These are phyloP conservation scores for Notoglanidium macrostoma DNA, from an alignment of 2,797 vertebrate genomes.

Conservation along the genomic window DNA sequence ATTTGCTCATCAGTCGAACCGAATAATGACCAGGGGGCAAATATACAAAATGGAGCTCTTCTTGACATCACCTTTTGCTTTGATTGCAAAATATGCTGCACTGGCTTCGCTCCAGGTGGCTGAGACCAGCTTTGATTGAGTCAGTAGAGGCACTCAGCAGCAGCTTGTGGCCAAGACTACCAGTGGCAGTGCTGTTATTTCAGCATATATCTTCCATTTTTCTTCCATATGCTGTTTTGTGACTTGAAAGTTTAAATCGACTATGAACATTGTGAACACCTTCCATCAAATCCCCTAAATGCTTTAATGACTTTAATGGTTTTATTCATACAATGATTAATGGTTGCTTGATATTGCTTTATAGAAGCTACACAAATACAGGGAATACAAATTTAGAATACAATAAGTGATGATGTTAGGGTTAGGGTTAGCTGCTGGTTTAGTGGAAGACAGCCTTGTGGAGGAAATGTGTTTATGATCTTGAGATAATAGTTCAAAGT, in stretches of 20 bases:
- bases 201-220: slow-evolving; percentile 27
- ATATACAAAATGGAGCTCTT: slow-evolving; percentile 66
- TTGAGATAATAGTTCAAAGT: slow-evolving; percentile 2
- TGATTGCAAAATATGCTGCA: slow-evolving; percentile 68
- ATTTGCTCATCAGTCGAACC: slow-evolving; percentile 75
- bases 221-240: slow-evolving; percentile 6
- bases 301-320: background rate
- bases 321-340: background rate
- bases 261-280: background rate
- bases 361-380: background rate
- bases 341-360: background rate
- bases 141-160: slow-evolving; percentile 30
- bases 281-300: background rate
- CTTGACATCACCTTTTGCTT: slow-evolving; percentile 66
- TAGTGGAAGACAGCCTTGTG: background rate
- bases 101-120: slow-evolving; percentile 55
- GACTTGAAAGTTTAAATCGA: background rate
- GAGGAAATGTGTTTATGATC: background rate
- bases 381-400: background rate
- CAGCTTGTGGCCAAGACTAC: slow-evolving; percentile 33
- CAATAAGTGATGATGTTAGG: background rate
- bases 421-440: background rate
- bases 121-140: slow-evolving; percentile 50
- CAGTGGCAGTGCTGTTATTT: slow-evolving; percentile 28
- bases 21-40: slow-evolving; percentile 60